Base-by-base conservation (phyloP, 2,888 invertebrate genomes). In the Megalurothrips usitatus region DNA sequence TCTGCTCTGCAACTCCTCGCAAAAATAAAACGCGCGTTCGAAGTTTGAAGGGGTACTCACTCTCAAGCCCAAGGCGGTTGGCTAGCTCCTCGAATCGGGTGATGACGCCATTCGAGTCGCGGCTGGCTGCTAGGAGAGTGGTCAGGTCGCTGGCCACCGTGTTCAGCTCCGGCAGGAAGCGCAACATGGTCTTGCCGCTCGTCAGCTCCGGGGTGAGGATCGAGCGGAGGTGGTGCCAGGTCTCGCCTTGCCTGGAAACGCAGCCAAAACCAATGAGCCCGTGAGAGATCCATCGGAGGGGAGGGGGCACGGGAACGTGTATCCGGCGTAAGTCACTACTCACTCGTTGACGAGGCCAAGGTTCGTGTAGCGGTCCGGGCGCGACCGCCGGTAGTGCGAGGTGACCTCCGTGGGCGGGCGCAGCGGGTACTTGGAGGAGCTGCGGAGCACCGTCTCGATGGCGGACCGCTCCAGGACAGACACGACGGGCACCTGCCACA, bases 321-420 rank as follows among this genome's bases (percentile, higher is more conserved):
- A n/a, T n/a, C n/a, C n/a, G n/a, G 17, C 43, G 78, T 63, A 3
- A 34, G 23, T 12, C 19, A 78, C 48, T 86, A 91, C 94, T 91
- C 89, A 95, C 92, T 94, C 94, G 86, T 95, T 95, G 49, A 94
- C 94, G 80, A 96, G 90, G 84, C 96, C 96, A 43, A 92, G 91
- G 83, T 93, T 94, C 49, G 94, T 92, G 86, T 95, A 96, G 86
- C 94, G 90, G 85, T 96, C 96, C 0, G 93, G 93, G 26, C 93
- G 89, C 78, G 91, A 91, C 81, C 88, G 89, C 49, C 96, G 89
- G 87, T 96, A 96, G 84, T 92, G 89, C 79, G 93, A 92, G 43
- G 94, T 92, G 83, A 94, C 93, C 88, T 94, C 94, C 1, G 94
- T 94, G 52, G 94, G 94, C 17, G 96, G 96, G 26, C 96, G 90